Base-by-base conservation (phyloP, 92 coral and sea anemone species). In the Palythoa caribaeorum region DNA sequence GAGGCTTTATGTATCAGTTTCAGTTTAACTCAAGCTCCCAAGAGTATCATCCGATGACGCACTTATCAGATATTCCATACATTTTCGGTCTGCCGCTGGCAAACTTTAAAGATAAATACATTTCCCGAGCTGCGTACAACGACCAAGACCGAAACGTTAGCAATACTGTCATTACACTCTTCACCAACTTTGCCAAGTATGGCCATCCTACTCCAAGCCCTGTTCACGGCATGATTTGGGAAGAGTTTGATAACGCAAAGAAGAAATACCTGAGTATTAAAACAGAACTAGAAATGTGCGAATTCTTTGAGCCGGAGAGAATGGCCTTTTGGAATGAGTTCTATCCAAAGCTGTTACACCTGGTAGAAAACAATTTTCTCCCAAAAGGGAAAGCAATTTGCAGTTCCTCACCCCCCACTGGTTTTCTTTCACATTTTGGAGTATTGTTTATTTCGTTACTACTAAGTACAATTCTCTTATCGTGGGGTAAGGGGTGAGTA, bases 251-350 rank as follows among this genome's bases (percentile, higher is more conserved):
- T 89, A 68, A 76, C 21, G 73, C 78, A 37, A 71, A 76, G 52
- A 89, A 87, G 52, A 76, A 76, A 28, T 95, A 95, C 65, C 54
- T 95, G 91, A 84, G 76, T 74, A 80, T 95, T 19, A 87, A 94
- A 53, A 76, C 39, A 36, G 75, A 87, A 37, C 93, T 94, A 53
- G 76, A 91, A 89, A 88, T 93, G 88, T 84, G 62, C 36, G 66
- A 54, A 14, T 69, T 79, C 77, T 95, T 93, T 55, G 83, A 92
- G 87, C 86, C 90, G 53, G 92, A 92, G 44, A 81, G 92, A 66
- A 85, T 95, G 87, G 94, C 98, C 0, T 95, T 95, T 88, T 95
- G 96, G 98, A 95, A 95, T 57, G 84, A 84, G 77, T 95, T 84
- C 60, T 88, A 94, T 52, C 96, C 98, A 50, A 90, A 93, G 83